Evolutionary conservation across 2,888 invertebrate species (phyloP).

Genomic region (Cerceris ruficornis): DNA sequence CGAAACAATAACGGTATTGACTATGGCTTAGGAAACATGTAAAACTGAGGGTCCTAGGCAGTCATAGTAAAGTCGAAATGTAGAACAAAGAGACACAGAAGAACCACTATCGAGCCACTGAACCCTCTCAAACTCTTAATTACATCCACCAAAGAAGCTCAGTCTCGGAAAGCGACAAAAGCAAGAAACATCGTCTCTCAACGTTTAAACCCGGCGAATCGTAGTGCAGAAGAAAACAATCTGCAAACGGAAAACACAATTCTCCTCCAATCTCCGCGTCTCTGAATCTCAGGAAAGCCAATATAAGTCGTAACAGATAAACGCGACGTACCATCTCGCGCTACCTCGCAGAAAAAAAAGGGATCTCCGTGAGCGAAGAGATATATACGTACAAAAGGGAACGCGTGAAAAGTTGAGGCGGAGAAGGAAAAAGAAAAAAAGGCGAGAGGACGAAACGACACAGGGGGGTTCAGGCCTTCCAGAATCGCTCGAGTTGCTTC

Average conservation of each 20-base stretch:
- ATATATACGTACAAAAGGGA: slow-evolving; percentile 3
- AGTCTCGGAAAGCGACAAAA: neutral
- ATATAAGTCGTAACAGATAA: slow-evolving; percentile 51
- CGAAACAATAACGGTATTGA: too few species aligned
- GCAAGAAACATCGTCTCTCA: neutral
- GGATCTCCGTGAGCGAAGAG: neutral
- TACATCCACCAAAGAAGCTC: too few species aligned
- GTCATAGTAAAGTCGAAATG: too few species aligned
- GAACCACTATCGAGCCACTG: too few species aligned
- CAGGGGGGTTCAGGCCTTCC: slow-evolving; percentile 31
- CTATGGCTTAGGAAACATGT: too few species aligned
- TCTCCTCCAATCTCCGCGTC: slow-evolving; percentile 7
- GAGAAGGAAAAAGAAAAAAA: slow-evolving; percentile 10
- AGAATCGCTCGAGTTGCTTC: slow-evolving; percentile 52
- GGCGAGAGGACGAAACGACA: slow-evolving; percentile 2
- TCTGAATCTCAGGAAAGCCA: slow-evolving; percentile 36
- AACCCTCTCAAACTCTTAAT: too few species aligned
- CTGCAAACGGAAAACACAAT: slow-evolving; percentile 34
- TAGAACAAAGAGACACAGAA: too few species aligned
- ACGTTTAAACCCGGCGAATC: neutral
- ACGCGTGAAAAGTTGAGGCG: neutral
- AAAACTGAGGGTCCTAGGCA: too few species aligned
- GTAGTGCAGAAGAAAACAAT: neutral
- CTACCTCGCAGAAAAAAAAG: slow-evolving; percentile 12
- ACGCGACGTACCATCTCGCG: slow-evolving; percentile 48